Base-by-base conservation (phyloP, 2,888 invertebrate species). In the Rhogogaster chlorosoma region DNA sequence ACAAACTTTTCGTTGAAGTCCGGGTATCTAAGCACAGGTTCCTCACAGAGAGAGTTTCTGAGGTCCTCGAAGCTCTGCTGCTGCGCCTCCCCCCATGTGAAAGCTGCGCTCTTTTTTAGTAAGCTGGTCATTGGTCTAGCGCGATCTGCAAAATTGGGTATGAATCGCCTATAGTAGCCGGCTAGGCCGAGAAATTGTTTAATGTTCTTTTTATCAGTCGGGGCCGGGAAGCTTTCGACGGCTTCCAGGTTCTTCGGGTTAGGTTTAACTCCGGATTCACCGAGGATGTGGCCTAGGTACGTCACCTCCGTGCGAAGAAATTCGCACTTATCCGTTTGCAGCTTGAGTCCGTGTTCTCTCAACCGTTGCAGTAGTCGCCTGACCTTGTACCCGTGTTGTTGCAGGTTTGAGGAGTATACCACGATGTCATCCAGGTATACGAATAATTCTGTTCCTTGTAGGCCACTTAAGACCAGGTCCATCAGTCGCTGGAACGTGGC, bases 401-500 rank as follows among this genome's bases (percentile, higher is more conserved):
- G 42, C 6, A 75, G 26, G 26, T 38, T 49, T 1, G 53, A 26
- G 7, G 49, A 29, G 36, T 61, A 84, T 4, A 73, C 42, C 5
- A 84, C 84, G n/a, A 61, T 75, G 57, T 84, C 84, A 29, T 84
- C 84, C n/a, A 77, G 64, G 49, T 73, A 84, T 36, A 84, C 84
- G 61, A 84, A 84, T 18, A 71, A 36, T 18, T 61, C 49, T 1
- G 71, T 83, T 22, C 85, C 82, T 70, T 83, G 82, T n/a, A 83
- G 10, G 5, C 83, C 87, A 0, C 78, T 67, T 22, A 88, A 75
- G 1, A 86, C 82, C 6, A 38, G 38, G 53, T 86, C 61, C 86
- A 88, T 87, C 26, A 87, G 77, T 12, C 86, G 42, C 70, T 86
- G 86, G 45, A 86, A 86, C 26, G 84, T 84, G 36, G 84, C 53